Base-by-base conservation (phyloP, 2,113 vertebrate species). In the Oophaga pumilio region DNA sequence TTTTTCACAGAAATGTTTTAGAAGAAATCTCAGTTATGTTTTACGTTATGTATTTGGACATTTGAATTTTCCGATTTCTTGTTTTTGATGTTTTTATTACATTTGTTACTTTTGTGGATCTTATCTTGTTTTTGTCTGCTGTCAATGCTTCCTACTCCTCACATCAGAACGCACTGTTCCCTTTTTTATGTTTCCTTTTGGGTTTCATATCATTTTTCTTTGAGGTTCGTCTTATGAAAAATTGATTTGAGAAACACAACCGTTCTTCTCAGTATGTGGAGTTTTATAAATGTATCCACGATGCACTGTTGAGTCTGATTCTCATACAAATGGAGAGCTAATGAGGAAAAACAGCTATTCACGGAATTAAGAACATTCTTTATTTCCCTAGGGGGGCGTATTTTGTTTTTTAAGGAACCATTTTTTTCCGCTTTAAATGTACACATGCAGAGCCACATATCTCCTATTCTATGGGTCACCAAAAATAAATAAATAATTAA, bases 161-260 rank as follows among this genome's bases (percentile, higher is more conserved):
- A 56, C 50, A 50, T 71, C 82, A 17, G 43, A 26, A 84, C 82
- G 71, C 82, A 80, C 56, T 80, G 77, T 80, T 80, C 77, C 53
- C 17, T 73, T 56, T 84, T 73, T 66, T 71, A 56, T 84, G 66
- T 71, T 69, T 84, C 50, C 50, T 56, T 73, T 84, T 71, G 52
- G 66, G 69, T 24, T 50, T 73, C 49, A 57, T 13, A 18, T 84
- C 26, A 22, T 73, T 84, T 73, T 6, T 84, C 20, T 84, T 69
- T 66, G 50, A 83, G 76, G 13, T 84, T 84, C 64, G 24, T n/a
- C 62, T 84, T 69, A 84, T 84, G 66, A 84, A 84, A 84, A 28
- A 84, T 84, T 68, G 50, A 84, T 84, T 66, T 71, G 82, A 69
- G 17, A 22, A 84, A 24, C 49, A 50, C 64, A 69, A 56, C 17